Evolutionary conservation across 2,888 invertebrate genomes (phyloP).

Genomic region (Drosophila pseudotakahashii): DNA sequence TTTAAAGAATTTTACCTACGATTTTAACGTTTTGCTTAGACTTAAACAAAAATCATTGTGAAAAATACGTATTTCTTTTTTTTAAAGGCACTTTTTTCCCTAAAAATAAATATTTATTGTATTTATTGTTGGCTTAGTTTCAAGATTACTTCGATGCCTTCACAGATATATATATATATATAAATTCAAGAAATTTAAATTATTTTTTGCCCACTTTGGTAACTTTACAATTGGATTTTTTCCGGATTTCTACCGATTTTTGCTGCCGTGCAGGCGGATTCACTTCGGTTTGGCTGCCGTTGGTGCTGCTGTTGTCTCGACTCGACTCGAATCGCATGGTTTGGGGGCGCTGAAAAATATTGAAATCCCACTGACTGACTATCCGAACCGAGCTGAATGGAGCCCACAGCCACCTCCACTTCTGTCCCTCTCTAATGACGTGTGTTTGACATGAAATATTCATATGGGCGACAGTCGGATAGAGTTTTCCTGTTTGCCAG

Average conservation of each 20-base stretch:
- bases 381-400: slow-evolving; percentile 31
- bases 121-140: too few species aligned
- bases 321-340: slow-evolving; percentile 29
- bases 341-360: slow-evolving; percentile 71
- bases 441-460: slow-evolving; percentile 79
- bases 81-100: too few species aligned
- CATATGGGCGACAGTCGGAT: slow-evolving; percentile 62
- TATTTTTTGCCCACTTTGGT: not conserved
- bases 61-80: too few species aligned
- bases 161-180: too few species aligned
- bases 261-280: slow-evolving; percentile 25
- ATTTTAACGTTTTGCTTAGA: too few species aligned
- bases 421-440: slow-evolving; percentile 68
- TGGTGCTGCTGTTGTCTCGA: slow-evolving; percentile 33
- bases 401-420: slow-evolving; percentile 2
- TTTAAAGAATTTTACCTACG: too few species aligned
- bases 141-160: too few species aligned
- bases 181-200: too few species aligned
- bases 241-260: not conserved
- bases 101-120: too few species aligned
- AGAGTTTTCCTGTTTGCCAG: slow-evolving; percentile 19
- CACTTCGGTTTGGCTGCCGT: slow-evolving; percentile 51
- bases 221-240: not conserved
- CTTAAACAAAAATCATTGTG: too few species aligned
- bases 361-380: slow-evolving; percentile 77